A percentile compares a stretch with the other conserved stretches of the same genome.
Evolutionary conservation across 2,888 invertebrate genomes (phyloP).

Genomic region (Rhyacophila evoluta): DNA sequence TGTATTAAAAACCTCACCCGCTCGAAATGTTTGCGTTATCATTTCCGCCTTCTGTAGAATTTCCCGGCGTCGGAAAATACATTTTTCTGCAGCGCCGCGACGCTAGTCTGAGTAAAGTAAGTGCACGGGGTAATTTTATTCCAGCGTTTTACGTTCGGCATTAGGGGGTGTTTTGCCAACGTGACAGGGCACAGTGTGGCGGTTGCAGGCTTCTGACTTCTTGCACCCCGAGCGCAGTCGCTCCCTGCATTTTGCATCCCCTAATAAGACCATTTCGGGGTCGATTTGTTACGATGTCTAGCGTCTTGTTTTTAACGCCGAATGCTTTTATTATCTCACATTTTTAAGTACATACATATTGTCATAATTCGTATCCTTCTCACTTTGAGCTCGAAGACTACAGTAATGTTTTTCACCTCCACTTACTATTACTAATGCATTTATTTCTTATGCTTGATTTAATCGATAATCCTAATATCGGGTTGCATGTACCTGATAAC

Average conservation of each 20-base stretch:
- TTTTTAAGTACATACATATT: too few species aligned
- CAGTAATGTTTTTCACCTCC: too few species aligned
- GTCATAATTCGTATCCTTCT: too few species aligned
- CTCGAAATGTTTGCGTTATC: not conserved
- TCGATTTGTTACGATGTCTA: not conserved
- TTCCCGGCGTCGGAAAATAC: not conserved
- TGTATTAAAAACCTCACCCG: not conserved
- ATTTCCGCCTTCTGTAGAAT: not conserved
- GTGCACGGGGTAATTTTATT: not conserved
- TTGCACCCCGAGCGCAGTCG: not conserved
- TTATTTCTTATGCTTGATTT: too few species aligned
- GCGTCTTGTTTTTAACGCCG: not conserved
- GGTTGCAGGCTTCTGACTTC: not conserved
- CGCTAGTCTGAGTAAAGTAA: not conserved
- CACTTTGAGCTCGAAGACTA: too few species aligned
- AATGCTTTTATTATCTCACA: too few species aligned
- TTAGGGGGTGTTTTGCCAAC: not conserved
- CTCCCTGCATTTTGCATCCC: not conserved
- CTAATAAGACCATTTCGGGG: not conserved
- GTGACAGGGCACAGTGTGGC: not conserved
- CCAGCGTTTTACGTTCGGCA: conserved; percentile 14
- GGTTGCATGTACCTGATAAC: too few species aligned
- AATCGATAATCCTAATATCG: too few species aligned
- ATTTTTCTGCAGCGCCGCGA: not conserved
- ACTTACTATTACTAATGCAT: too few species aligned